Base-by-base conservation (phyloP, 1,140 invertebrate species). In the Temnothorax longispinosus region DNA sequence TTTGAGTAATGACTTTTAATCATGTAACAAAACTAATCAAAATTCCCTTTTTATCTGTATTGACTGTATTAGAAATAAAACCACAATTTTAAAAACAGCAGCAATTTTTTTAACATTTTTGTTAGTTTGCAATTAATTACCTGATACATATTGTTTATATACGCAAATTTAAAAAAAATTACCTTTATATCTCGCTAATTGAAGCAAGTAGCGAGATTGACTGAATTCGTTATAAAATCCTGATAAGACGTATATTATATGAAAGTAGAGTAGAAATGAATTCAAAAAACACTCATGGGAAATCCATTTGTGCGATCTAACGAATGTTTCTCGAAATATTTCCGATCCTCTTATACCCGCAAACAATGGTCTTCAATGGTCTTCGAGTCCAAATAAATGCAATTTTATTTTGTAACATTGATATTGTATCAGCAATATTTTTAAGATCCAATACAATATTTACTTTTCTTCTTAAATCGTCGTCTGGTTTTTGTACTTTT, bases 381-480 rank as follows among this genome's bases (percentile, higher is more conserved):
- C 41, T 75, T 47, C 27, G n/a, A 74, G 6, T 82, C 74, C 11
- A 82, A 47, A 56, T n/a, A 54, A 74, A 74, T 60, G 69, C 50
- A 74, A n/a, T 75, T 84, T 75, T 84, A 84, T 75, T 50, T 84
- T 47, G 15, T 38, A 74, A 60, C 80, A 75, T 84, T 74, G 38
- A 80, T 69, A 81, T 69, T 41, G 10, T 54, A 54, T 71, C 21
- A 56, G 35, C 18, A 54, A 56, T 72, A 58, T 47, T 82, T 35
- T 6, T 58, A 58, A 41, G 21, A 74, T 60, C n/a, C 52, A 74
- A 60, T 54, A 47, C 38, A 82, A 52, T 47, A 82, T 41, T 60
- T 11, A 56, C 44, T 18, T 50, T 8, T 10, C 38, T 32, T 72
- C 27, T 44, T 21, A 41, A 74, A 82, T 82, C 32, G 56, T 82